Percentiles rank a stretch among this genome's conserved stretches.
Evolutionary conservation across 1,140 invertebrate species (phyloP).

Genomic region (Oncopodura yosiiana): DNA sequence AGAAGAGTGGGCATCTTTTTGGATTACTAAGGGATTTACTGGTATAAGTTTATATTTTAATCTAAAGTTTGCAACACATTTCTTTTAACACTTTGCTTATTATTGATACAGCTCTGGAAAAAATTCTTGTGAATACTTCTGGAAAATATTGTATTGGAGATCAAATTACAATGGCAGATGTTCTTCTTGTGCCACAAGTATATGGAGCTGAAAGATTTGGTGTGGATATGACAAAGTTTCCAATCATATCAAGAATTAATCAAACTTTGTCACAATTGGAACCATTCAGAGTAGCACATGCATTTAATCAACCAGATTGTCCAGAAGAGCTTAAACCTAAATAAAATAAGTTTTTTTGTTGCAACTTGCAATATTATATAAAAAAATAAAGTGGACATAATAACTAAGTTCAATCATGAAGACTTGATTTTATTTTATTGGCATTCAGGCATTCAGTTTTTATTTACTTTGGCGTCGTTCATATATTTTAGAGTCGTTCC

Average conservation of each 20-base stretch:
- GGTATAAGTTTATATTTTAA: conserved; percentile 41
- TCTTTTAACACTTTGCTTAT: conserved; percentile 25
- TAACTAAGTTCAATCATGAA: no score
- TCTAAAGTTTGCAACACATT: conserved; percentile 3
- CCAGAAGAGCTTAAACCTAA: conserved; percentile 41
- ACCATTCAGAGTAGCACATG: conserved; percentile 76
- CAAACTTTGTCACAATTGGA: conserved; percentile 73
- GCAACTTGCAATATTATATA: no score
- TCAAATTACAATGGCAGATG: conserved; percentile 84
- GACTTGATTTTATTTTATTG: no score
- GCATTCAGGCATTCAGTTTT: no score
- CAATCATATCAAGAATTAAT: conserved; percentile 76
- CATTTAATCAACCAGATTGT: conserved; percentile 82
- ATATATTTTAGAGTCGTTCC: no score
- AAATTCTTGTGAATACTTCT: conserved; percentile 65
- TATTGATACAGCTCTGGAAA: conserved; percentile 74
- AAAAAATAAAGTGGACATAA: no score
- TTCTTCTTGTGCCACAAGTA: conserved; percentile 87
- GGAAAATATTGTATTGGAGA: conserved; percentile 94
- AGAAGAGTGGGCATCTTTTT: conserved; percentile 84
- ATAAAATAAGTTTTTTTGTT: background rate
- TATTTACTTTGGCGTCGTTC: no score
- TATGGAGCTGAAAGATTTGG: conserved; percentile 83
- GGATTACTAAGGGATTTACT: conserved; percentile 77
- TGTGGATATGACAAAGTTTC: conserved; percentile 78